These are phyloP conservation scores for Oscheius onirici DNA, from an alignment of 2,888 invertebrate species.

Conservation along the genomic window DNA sequence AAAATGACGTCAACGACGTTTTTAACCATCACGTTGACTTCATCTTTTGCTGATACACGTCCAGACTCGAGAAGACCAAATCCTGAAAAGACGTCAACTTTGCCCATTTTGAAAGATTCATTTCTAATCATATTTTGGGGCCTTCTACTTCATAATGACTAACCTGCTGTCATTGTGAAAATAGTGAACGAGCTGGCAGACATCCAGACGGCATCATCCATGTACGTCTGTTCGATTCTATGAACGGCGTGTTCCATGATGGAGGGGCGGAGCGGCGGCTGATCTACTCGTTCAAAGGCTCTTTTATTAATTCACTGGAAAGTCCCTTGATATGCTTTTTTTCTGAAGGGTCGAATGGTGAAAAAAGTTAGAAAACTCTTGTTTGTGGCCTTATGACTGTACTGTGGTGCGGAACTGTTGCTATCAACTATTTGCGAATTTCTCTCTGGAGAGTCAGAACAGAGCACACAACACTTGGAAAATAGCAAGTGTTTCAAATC, in stretches of 20 bases:
- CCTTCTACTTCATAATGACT: too few species aligned
- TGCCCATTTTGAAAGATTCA: too few species aligned
- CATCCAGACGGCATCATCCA: slow-evolving; percentile 67
- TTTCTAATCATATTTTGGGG: too few species aligned
- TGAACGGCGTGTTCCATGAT: too few species aligned
- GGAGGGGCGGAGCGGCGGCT: neutral
- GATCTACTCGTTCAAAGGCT: neutral
- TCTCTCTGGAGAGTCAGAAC: too few species aligned
- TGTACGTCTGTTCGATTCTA: slow-evolving; percentile 5
- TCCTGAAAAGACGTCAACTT: slow-evolving; percentile 31
- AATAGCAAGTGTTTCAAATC: too few species aligned
- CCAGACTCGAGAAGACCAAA: slow-evolving; percentile 60
- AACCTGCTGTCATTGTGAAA: slow-evolving; percentile 66
- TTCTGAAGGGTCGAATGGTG: neutral
- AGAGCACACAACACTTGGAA: too few species aligned
- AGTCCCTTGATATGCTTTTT: neutral
- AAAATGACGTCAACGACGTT: slow-evolving; percentile 13
- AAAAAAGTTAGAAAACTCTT: neutral
- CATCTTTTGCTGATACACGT: slow-evolving; percentile 64
- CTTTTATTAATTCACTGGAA: neutral
- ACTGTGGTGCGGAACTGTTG: too few species aligned
- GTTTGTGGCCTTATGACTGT: too few species aligned
- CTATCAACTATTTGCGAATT: too few species aligned
- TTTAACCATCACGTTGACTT: slow-evolving; percentile 79
- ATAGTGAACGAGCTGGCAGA: slow-evolving; percentile 60